Evolutionary conservation across 1,140 invertebrate species (phyloP).

Genomic region (Mactra quadrangularis): DNA sequence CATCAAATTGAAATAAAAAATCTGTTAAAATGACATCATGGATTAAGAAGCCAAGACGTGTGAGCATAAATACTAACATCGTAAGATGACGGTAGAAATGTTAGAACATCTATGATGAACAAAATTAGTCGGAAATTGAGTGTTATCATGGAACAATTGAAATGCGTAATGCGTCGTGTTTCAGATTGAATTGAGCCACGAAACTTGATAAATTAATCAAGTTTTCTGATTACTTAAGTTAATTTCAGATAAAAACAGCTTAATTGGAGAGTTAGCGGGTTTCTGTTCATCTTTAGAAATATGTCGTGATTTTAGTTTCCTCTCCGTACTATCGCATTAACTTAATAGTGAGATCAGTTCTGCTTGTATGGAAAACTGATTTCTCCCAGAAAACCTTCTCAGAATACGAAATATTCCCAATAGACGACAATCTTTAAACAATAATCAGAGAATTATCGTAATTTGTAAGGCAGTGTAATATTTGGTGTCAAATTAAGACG

Average conservation of each 20-base stretch:
- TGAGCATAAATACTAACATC: too few relatives aligned
- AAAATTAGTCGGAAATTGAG: conserved; percentile 24
- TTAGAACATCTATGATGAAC: too few relatives aligned
- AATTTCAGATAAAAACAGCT: conserved; percentile 62
- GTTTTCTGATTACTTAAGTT: conserved; percentile 62
- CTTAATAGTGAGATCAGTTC: conserved; percentile 56
- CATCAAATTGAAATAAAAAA: too few relatives aligned
- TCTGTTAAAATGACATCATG: too few relatives aligned
- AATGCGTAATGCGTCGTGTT: conserved; percentile 33
- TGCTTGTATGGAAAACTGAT: conserved; percentile 49
- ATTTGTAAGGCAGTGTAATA: conserved; percentile 40
- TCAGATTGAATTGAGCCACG: conserved; percentile 22
- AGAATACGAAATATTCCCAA: conserved; percentile 56
- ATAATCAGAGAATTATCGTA: conserved; percentile 60
- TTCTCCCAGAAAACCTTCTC: conserved; percentile 5
- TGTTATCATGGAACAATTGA: conserved; percentile 35
- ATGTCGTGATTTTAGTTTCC: conserved; percentile 28
- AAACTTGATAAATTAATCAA: conserved; percentile 60
- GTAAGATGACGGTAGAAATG: too few relatives aligned
- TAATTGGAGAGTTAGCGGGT: conserved; percentile 46
- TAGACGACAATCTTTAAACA: conserved; percentile 55
- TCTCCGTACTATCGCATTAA: conserved; percentile 49
- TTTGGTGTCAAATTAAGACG: conserved; percentile 47
- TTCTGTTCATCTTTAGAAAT: conserved; percentile 24
- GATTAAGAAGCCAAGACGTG: too few relatives aligned